Base-by-base conservation (phyloP, 2,888 invertebrate genomes). In the Psococerastis gibbosa region DNA sequence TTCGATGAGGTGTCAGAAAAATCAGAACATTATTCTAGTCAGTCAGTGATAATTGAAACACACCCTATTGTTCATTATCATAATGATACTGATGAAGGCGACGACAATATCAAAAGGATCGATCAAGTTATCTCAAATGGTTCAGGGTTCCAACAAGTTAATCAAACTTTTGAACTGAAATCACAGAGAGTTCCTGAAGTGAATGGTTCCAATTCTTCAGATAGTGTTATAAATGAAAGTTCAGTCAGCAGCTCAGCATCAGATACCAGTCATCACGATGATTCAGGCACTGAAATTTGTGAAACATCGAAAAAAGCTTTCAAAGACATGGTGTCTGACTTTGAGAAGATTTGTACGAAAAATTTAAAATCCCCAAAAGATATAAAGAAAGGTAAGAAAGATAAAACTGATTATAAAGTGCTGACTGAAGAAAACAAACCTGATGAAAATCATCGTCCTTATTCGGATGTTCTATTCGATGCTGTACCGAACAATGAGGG, bases 221-320 rank as follows among this genome's bases (percentile, higher is more conserved):
- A 38, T 11, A 38, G 38, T 11, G 17, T 38, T 6, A 9, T 38
- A 5, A 38, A 44, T 6, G 43, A 46, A 9, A 43, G 43, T 17
- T 32, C 32, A 2, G 38, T 38, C 5, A 20, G 38, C n/a, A 34
- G 16, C 3, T 45, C 45, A 3, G 45, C 46, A 8, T 47, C 49
- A 2, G 47, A 42, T 20, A 46, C 46, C 34, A 46, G 45, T 9
- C 32, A 47, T 22, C 32, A 44, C 6, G 45, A 47, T 18, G 49
- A 50, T 31, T 48, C 48, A 5, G 49, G 48, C n/a, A 49, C 48
- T n/a, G 49, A 50, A 38, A 41, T 48, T 22, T 46, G 47, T 18
- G 45, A 48, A 16, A 35, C 46, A 4, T 43, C 44, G 3, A 45
- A 33, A 35, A 47, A 34, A 20, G 3, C 17, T 11, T 38, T 18